These are phyloP conservation scores for Sphaeridia pumilis DNA, from an alignment of 2,888 invertebrate genomes.

Conservation along the genomic window DNA sequence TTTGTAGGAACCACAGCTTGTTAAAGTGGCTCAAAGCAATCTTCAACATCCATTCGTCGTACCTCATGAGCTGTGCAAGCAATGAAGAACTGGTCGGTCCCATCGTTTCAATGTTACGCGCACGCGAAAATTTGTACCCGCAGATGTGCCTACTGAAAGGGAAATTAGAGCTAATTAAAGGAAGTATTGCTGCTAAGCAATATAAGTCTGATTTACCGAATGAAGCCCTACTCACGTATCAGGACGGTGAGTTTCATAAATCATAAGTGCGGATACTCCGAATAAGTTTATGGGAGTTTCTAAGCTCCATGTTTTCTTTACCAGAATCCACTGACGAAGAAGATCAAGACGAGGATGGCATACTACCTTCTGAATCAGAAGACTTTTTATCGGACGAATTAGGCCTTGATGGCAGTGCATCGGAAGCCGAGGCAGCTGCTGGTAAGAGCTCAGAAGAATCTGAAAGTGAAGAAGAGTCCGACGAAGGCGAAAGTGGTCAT, in stretches of 20 bases:
- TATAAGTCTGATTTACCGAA: slow-evolving; percentile 42
- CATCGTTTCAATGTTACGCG: slow-evolving; percentile 49
- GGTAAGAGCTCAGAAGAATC: slow-evolving; percentile 24
- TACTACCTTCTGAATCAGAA: slow-evolving; percentile 37
- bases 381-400: slow-evolving; percentile 33
- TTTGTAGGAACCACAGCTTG: slow-evolving; percentile 46
- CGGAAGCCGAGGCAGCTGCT: slow-evolving; percentile 39
- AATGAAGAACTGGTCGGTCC: slow-evolving; percentile 47
- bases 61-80: slow-evolving; percentile 52
- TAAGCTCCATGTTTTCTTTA: slow-evolving; percentile 8
- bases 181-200: slow-evolving; percentile 44
- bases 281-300: too few species aligned
- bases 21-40: slow-evolving; percentile 51
- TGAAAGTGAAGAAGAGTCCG: slow-evolving; percentile 31
- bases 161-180: slow-evolving; percentile 49
- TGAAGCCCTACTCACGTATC: slow-evolving; percentile 45
- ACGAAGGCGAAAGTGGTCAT: slow-evolving; percentile 18
- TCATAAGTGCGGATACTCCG: background rate
- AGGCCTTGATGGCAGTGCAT: slow-evolving; percentile 18
- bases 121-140: slow-evolving; percentile 45
- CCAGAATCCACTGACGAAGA: slow-evolving; percentile 39
- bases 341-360: slow-evolving; percentile 36
- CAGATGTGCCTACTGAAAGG: slow-evolving; percentile 50
- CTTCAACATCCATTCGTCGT: slow-evolving; percentile 49
- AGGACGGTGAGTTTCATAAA: slow-evolving; percentile 41